phyloP scores from a whole-genome alignment of 92 coral and sea anemone species.

The Parazoanthus atlanticus region DNA sequence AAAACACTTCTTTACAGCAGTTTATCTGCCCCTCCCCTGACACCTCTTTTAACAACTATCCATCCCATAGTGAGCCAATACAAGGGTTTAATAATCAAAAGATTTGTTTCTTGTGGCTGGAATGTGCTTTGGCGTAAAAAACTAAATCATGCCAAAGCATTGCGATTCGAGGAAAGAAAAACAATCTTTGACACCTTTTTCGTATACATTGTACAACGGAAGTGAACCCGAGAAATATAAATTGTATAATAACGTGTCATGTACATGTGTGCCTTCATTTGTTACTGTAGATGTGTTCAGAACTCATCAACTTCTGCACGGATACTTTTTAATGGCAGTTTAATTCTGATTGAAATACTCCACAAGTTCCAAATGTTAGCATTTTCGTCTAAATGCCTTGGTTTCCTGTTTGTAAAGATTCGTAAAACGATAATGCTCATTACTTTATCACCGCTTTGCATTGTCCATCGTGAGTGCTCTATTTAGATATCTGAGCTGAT shows the following conservation, averaged over 20 bases:
- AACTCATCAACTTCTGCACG: conserved; percentile 56
- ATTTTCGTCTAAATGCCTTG: conserved; percentile 76
- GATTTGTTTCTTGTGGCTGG: conserved; percentile 31
- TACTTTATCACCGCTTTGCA: conserved; percentile 73
- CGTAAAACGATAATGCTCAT: conserved; percentile 66
- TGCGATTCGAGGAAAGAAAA: conserved; percentile 41
- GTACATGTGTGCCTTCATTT: conserved; percentile 60
- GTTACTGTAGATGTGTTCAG: conserved; percentile 66
- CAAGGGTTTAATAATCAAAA: background rate
- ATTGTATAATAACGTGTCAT: conserved; percentile 73
- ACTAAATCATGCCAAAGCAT: conserved; percentile 20
- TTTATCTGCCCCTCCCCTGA: conserved; percentile 95
- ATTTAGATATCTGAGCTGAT: conserved; percentile 71
- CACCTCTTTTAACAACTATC: conserved; percentile 68
- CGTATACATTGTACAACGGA: conserved; percentile 72
- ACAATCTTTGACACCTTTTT: conserved; percentile 44
- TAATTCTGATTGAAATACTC: conserved; percentile 71
- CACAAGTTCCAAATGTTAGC: conserved; percentile 73
- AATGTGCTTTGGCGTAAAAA: conserved; percentile 11
- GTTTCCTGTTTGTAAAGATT: conserved; percentile 87
- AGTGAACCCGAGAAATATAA: conserved; percentile 67
- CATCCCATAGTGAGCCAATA: conserved; percentile 24
- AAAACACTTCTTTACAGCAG: conserved; percentile 93
- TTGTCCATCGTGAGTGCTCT: conserved; percentile 83
- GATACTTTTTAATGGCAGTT: conserved; percentile 80